Evolutionary conservation across 2,797 vertebrate genomes (phyloP).

Genomic region (Corythornis leucogaster): DNA sequence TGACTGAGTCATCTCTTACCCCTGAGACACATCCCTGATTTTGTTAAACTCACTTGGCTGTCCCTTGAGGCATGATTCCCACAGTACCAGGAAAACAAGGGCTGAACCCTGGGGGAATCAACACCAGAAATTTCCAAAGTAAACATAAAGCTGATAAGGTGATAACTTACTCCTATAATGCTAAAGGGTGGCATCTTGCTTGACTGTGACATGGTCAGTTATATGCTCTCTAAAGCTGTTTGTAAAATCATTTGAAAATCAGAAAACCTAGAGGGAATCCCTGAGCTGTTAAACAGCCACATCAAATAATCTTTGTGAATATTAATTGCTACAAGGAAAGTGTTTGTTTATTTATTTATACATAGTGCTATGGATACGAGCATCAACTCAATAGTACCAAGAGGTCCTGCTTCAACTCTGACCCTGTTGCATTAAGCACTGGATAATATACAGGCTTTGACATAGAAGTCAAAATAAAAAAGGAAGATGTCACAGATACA

Average conservation of each 20-base stretch:
- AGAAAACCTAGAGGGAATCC: background rate
- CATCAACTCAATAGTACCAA: background rate
- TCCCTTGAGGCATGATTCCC: background rate
- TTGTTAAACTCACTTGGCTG: background rate
- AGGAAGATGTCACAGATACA: background rate
- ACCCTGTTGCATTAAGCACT: background rate
- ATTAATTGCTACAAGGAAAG: background rate
- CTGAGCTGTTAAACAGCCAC: background rate
- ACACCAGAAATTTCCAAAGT: background rate
- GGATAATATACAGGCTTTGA: background rate
- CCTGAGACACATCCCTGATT: background rate
- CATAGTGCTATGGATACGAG: background rate
- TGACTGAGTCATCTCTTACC: background rate
- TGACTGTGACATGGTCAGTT: background rate
- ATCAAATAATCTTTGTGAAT: slow-evolving; percentile 11
- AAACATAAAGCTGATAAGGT: background rate
- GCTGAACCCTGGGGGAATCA: background rate
- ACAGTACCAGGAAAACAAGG: background rate
- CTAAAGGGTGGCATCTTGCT: background rate
- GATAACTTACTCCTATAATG: background rate
- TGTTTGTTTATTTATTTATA: background rate
- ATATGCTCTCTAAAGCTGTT: background rate
- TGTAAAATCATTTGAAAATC: background rate
- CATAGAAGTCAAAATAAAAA: background rate
- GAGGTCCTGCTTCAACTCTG: background rate